A percentile compares a stretch with the other conserved stretches of the same genome.
Conservation (phyloP, 2,797 vertebrate species). For the Yasuhikotakia modesta region DNA sequence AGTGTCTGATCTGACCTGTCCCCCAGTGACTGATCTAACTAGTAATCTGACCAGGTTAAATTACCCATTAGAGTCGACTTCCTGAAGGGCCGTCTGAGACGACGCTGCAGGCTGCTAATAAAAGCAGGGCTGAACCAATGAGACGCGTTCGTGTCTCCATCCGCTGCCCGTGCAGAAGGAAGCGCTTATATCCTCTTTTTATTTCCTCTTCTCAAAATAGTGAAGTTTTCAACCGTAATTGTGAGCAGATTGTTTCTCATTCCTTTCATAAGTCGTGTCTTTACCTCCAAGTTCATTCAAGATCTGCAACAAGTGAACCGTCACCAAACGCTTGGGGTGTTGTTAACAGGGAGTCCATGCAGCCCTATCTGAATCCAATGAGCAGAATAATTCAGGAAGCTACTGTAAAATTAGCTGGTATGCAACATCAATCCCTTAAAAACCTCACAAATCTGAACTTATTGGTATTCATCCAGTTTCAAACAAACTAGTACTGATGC, state of each 20-base stretch:
- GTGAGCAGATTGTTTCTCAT: conserved; percentile 4
- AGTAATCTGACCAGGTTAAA: conserved; percentile 37
- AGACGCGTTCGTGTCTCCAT: conserved; percentile 8
- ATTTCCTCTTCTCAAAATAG: conserved; percentile 42
- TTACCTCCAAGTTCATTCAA: background rate
- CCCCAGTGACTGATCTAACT: conserved; percentile 17
- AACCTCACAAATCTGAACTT: too few relatives aligned
- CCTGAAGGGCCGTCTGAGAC: background rate
- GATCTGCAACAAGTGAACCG: background rate
- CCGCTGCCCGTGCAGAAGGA: background rate
- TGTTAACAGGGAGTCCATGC: background rate
- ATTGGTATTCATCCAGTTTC: too few relatives aligned
- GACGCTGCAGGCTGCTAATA: background rate
- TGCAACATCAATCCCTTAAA: too few relatives aligned
- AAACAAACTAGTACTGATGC: background rate
- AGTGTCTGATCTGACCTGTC: conserved; percentile 21
- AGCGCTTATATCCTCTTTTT: conserved; percentile 29
- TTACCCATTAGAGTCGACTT: conserved; percentile 27
- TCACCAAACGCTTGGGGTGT: too few relatives aligned
- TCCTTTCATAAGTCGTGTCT: background rate
- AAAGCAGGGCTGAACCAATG: conserved; percentile 24
- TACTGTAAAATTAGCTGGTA: too few relatives aligned
- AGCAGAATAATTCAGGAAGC: too few relatives aligned
- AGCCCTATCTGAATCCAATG: too few relatives aligned
- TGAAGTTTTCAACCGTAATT: conserved; percentile 29